These are phyloP conservation scores for Colletes latitarsis DNA, from an alignment of 1,140 invertebrate species.

Conservation along the genomic window DNA sequence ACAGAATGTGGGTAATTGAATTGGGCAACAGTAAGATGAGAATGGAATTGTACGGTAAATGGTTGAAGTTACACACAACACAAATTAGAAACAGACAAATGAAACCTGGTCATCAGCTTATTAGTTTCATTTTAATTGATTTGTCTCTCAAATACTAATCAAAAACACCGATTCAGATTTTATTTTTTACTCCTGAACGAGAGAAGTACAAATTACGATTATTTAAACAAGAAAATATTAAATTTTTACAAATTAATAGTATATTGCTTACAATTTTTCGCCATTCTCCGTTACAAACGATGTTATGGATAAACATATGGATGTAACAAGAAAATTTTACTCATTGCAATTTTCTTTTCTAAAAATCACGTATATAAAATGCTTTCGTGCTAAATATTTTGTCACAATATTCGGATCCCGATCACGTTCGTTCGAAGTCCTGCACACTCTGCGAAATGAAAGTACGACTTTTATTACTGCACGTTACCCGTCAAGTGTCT, in stretches of 20 bases:
- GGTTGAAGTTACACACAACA: not conserved
- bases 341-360: not conserved
- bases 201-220: no score
- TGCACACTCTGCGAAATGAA: constrained; percentile 37
- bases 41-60: not conserved
- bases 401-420: constrained; percentile 5
- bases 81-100: not conserved
- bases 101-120: not conserved
- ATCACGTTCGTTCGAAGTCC: constrained; percentile 18
- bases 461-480: constrained; percentile 11
- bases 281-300: not conserved
- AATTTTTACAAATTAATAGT: no score
- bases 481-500: constrained; percentile 29
- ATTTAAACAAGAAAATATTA: no score
- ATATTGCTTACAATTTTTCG: not conserved
- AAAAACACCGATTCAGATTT: not conserved
- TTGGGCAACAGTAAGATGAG: constrained; percentile 6
- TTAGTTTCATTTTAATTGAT: not conserved
- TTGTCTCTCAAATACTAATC: not conserved
- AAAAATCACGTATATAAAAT: not conserved
- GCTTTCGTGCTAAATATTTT: constrained; percentile 6
- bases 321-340: no score
- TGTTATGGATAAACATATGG: no score
- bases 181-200: not conserved
- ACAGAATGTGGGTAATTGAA: constrained; percentile 26